phyloP scores from a whole-genome alignment of 2,888 invertebrate species.

The Acrobasis consociella region DNA sequence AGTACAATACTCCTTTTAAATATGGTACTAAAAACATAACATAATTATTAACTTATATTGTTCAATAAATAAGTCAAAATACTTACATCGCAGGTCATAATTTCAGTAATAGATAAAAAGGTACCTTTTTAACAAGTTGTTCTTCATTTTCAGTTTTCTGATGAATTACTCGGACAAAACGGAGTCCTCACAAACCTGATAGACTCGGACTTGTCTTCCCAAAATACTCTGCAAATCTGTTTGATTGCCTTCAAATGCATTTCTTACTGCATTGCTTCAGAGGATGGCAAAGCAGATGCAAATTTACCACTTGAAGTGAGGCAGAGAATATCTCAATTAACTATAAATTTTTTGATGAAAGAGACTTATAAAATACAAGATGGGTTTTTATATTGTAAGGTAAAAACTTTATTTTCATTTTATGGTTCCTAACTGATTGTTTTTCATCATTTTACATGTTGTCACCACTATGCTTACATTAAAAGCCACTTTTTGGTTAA shows the following conservation, averaged over 20 bases:
- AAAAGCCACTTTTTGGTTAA: too few species aligned
- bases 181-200: slow-evolving; percentile 62
- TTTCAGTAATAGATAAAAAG: not conserved
- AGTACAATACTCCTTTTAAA: too few species aligned
- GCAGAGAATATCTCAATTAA: slow-evolving; percentile 60
- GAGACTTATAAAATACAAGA: slow-evolving; percentile 59
- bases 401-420: slow-evolving; percentile 36
- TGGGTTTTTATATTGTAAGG: slow-evolving; percentile 78
- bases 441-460: too few species aligned
- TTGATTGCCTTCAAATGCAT: slow-evolving; percentile 65
- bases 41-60: too few species aligned
- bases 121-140: slow-evolving; percentile 26
- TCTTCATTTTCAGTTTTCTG: slow-evolving; percentile 54
- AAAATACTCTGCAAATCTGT: slow-evolving; percentile 57
- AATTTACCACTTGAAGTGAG: slow-evolving; percentile 49
- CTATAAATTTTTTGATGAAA: slow-evolving; percentile 65
- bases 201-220: slow-evolving; percentile 44
- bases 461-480: too few species aligned
- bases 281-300: slow-evolving; percentile 47
- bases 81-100: too few species aligned
- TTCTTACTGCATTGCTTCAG: slow-evolving; percentile 49
- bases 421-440: too few species aligned
- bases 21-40: too few species aligned
- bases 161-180: slow-evolving; percentile 61
- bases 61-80: too few species aligned